Evolutionary conservation across 2,888 invertebrate species (phyloP), one percentile per base, ranked within the genome.

Genomic region (Exocentrus adspersus): DNA sequence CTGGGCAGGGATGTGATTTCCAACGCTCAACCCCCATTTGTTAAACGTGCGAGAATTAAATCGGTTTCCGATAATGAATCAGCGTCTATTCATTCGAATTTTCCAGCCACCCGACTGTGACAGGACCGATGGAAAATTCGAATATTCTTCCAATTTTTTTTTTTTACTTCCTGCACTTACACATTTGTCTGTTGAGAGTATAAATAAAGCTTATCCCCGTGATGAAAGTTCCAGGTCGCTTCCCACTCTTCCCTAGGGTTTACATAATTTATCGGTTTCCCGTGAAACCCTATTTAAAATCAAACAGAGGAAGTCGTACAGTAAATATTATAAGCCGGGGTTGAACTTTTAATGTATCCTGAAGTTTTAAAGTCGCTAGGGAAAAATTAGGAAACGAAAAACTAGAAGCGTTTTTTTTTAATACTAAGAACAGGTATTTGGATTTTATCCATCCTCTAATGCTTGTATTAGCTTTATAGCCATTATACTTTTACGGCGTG

Each of bases 41-140:
- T 57, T 57, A 46, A n/a, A 57, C 57, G 46, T 32, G 57, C 20
- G 57, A 57, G 32, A 57, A 46, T 46, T 32, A 46, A 45, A 57
- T 32, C 20, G 46, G 57, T 46, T 57, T 19, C 37, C 57, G 30
- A 57, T 57, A 28, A 46, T 57, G 57, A 57, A 57, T 57, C 57
- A 57, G 10, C 57, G 32, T 30, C 57, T 57, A 57, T 57, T 57
- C 57, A 57, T 19, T 46, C 57, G 30, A 46, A 57, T 20, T 57
- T 57, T 46, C 19, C 30, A 20, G 32, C 32, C 32, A 19, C 32
- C n/a, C n/a, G n/a, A n/a, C n/a, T n/a, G n/a, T n/a, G n/a, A n/a
- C n/a, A n/a, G n/a, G n/a, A n/a, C n/a, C n/a, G n/a, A n/a, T n/a
- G n/a, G n/a, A n/a, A n/a, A n/a, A n/a, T n/a, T n/a, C n/a, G n/a